phyloP scores from a whole-genome alignment of 2,888 invertebrate genomes.

The Mimachlamys varia region DNA sequence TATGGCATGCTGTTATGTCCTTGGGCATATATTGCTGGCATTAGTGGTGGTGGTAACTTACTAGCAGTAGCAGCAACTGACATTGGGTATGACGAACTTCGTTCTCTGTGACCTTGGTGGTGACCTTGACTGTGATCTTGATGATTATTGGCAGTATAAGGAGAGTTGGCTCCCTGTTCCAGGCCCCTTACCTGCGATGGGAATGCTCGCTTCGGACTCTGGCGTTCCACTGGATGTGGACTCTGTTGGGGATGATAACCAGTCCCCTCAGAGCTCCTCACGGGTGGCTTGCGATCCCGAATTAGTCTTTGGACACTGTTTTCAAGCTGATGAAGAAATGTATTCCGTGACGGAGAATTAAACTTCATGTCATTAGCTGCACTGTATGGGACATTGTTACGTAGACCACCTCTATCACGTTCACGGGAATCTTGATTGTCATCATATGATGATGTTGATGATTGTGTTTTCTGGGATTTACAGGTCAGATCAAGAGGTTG shows the following conservation, averaged over 20 bases:
- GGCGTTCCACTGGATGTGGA: constrained; percentile 37
- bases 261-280: constrained; percentile 22
- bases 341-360: constrained; percentile 36
- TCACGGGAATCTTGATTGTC: background rate
- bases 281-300: constrained; percentile 54
- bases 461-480: constrained; percentile 45
- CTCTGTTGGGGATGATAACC: constrained; percentile 45
- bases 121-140: background rate
- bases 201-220: constrained; percentile 39
- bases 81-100: background rate
- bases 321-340: constrained; percentile 67
- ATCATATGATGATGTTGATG: background rate
- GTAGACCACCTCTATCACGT: background rate
- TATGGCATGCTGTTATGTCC: background rate
- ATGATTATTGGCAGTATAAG: background rate
- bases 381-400: constrained; percentile 9
- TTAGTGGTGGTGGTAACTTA: background rate
- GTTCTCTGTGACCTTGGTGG: constrained; percentile 17
- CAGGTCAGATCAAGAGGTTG: constrained; percentile 42
- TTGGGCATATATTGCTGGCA: constrained; percentile 4
- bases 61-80: background rate
- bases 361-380: constrained; percentile 3
- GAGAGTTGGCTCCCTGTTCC: background rate
- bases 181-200: constrained; percentile 39
- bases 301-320: constrained; percentile 70